phyloP scores from a whole-genome alignment of 2,888 invertebrate species.

The Cheilosia urbana region DNA sequence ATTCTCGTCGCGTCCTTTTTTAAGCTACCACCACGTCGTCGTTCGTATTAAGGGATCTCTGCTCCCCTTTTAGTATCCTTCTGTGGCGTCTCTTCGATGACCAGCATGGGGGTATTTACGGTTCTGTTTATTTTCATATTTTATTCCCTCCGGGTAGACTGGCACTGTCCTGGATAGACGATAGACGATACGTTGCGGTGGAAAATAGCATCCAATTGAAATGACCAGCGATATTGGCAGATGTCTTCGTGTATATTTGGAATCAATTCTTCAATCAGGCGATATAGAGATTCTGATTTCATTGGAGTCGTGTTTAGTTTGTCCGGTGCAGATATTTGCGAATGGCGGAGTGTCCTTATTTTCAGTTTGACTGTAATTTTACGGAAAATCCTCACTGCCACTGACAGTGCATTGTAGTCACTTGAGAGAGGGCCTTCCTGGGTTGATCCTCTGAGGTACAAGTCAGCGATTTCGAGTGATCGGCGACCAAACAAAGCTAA shows the following conservation, averaged over 20 bases:
- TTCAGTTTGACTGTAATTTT: too few species aligned
- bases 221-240: slow-evolving; percentile 49
- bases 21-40: slow-evolving; percentile 38
- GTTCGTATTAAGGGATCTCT: slow-evolving; percentile 24
- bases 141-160: slow-evolving; percentile 28
- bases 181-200: slow-evolving; percentile 5
- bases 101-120: slow-evolving; percentile 44
- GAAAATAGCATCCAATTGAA: slow-evolving; percentile 59
- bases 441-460: too few species aligned
- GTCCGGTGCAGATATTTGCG: too few species aligned
- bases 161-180: not conserved
- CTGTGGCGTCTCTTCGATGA: slow-evolving; percentile 34
- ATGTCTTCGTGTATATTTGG: slow-evolving; percentile 47
- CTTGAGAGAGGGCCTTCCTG: too few species aligned
- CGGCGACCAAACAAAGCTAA: too few species aligned
- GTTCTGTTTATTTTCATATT: slow-evolving; percentile 69
- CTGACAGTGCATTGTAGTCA: too few species aligned
- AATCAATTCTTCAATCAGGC: slow-evolving; percentile 26
- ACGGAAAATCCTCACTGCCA: too few species aligned
- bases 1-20: slow-evolving; percentile 58
- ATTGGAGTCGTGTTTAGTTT: not conserved
- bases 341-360: too few species aligned
- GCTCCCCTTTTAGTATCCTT: not conserved
- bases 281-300: slow-evolving; percentile 15
- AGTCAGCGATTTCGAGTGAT: too few species aligned